Evolutionary conservation across 35 echinoderm and acorn worm species (phyloP).

Genomic region (Heliocidaris tuberculata): DNA sequence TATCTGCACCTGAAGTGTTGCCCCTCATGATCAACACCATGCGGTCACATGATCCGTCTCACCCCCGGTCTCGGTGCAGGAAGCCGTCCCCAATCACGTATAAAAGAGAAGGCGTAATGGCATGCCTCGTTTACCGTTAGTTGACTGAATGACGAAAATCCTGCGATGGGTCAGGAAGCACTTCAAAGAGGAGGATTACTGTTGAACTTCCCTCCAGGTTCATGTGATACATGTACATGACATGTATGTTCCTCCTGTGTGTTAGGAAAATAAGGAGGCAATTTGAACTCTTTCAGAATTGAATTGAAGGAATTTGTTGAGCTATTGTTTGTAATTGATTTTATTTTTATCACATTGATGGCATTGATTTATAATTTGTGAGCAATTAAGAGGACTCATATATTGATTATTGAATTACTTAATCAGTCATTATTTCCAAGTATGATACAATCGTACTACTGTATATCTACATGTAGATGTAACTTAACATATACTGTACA

Average conservation of each 20-base stretch:
- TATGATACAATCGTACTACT: no score
- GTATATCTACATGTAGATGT: no score
- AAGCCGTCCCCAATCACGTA: neutral
- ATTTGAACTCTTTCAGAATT: no score
- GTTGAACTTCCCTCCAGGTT: neutral
- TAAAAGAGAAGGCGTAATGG: neutral
- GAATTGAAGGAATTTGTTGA: no score
- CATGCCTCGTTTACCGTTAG: neutral
- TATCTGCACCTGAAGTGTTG: neutral
- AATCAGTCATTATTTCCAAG: no score
- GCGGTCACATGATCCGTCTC: neutral
- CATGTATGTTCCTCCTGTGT: neutral
- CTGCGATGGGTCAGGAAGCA: neutral
- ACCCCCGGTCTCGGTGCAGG: neutral
- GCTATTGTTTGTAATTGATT: no score
- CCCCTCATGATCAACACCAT: neutral
- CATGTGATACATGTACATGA: no score
- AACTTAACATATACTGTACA: no score
- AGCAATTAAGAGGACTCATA: no score
- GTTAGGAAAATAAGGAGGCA: neutral
- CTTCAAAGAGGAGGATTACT: neutral
- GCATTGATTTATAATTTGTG: no score
- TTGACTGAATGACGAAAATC: conserved; percentile 10
- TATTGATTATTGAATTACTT: no score
- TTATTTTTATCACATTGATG: no score